Evolutionary conservation across 2,888 invertebrate genomes (phyloP).

Genomic region (Andrena haemorrhoa): DNA sequence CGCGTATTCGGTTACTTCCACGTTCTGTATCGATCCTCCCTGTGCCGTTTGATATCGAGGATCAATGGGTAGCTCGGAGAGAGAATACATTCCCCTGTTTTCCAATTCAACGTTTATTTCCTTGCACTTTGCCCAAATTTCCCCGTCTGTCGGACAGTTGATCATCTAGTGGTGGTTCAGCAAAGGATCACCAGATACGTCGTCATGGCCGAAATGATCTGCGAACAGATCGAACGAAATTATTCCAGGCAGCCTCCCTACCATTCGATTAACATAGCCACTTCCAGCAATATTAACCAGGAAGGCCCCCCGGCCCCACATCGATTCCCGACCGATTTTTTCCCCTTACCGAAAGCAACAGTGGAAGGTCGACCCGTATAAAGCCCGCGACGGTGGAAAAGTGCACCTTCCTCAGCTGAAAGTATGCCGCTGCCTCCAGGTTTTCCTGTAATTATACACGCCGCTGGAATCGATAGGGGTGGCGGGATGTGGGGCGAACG

Average conservation of each 20-base stretch:
- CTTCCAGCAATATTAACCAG: too few species aligned
- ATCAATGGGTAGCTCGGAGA: conserved; percentile 20
- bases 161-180: neutral
- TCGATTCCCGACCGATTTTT: neutral
- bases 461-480: conserved; percentile 14
- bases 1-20: conserved; percentile 51
- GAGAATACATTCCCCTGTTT: neutral
- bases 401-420: conserved; percentile 67
- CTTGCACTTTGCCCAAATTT: neutral
- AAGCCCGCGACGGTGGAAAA: conserved; percentile 68
- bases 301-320: neutral
- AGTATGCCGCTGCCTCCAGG: conserved; percentile 72
- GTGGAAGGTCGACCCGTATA: conserved; percentile 72
- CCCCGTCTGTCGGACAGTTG: too few species aligned
- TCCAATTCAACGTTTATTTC: neutral
- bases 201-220: conserved; percentile 75
- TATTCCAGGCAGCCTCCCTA: neutral
- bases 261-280: neutral
- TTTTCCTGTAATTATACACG: conserved; percentile 67
- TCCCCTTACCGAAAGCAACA: conserved; percentile 71
- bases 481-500: neutral
- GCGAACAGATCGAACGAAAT: conserved; percentile 13
- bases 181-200: conserved; percentile 74
- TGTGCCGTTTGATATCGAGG: conserved; percentile 43
- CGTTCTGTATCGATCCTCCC: neutral